These are phyloP conservation scores for Erebia ligea DNA, from an alignment of 2,888 invertebrate genomes.

Conservation along the genomic window DNA sequence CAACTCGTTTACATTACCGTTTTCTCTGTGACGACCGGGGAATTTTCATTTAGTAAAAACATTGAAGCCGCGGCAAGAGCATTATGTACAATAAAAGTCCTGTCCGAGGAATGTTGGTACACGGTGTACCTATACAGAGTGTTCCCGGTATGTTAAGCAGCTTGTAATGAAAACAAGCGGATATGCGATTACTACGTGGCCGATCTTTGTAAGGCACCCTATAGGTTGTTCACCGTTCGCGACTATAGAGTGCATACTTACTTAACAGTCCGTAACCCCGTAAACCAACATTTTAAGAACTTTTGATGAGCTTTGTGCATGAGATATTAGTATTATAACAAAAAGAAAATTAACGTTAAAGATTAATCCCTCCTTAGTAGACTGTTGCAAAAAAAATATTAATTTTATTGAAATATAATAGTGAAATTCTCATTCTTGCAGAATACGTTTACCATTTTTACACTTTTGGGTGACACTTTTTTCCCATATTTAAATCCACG, in stretches of 20 bases:
- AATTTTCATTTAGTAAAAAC: conserved; percentile 35
- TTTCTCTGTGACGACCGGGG: conserved; percentile 30
- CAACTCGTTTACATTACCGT: conserved; percentile 28
- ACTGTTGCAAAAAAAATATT: no score
- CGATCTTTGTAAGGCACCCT: conserved; percentile 48
- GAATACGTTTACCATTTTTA: no score
- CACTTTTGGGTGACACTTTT: no score
- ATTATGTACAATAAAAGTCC: conserved; percentile 42
- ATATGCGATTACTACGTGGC: conserved; percentile 56
- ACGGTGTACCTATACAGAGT: conserved; percentile 30
- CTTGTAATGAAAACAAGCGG: conserved; percentile 66
- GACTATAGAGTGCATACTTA: conserved; percentile 36
- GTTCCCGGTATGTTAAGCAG: conserved; percentile 69
- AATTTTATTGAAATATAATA: no score
- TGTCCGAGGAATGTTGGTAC: conserved; percentile 40
- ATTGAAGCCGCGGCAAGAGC: conserved; percentile 34
- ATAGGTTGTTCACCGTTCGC: conserved; percentile 39
- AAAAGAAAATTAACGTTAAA: no score
- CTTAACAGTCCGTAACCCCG: no score
- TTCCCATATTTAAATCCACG: no score
- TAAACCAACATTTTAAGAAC: no score
- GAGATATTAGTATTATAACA: no score
- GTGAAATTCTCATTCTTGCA: no score
- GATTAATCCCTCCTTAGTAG: no score
- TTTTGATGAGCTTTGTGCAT: no score